Percentiles rank a stretch among this genome's conserved stretches.
Evolutionary conservation across 2,797 vertebrate species (phyloP).

Genomic region (Anableps anableps): DNA sequence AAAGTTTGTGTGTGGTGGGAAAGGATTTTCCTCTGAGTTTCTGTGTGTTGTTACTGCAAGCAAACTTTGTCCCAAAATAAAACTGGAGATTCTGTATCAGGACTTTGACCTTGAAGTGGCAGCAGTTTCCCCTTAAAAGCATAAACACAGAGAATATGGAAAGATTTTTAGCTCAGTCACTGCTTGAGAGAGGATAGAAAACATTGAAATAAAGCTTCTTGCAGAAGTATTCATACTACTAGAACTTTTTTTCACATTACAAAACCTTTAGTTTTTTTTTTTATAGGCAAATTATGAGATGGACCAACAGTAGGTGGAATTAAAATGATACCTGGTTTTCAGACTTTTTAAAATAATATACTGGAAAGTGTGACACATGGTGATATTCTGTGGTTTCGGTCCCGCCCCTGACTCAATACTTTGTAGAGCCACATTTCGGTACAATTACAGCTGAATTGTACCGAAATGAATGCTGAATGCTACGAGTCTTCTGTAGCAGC

Average conservation of each 20-base stretch:
- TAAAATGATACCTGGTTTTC: background rate
- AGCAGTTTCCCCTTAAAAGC: conserved; percentile 21
- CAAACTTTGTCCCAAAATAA: conserved; percentile 41
- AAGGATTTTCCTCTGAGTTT: conserved; percentile 2
- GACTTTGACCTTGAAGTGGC: conserved; percentile 39
- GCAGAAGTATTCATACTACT: background rate
- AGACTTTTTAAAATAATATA: background rate
- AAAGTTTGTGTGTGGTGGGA: background rate
- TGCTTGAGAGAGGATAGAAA: background rate
- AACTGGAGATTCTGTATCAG: conserved; percentile 27
- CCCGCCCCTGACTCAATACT: background rate
- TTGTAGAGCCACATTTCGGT: background rate
- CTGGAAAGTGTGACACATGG: background rate
- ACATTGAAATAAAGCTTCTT: background rate
- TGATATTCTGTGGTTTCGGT: background rate
- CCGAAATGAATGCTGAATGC: too few species aligned
- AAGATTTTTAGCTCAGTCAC: conserved; percentile 1
- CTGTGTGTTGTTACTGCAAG: conserved; percentile 26
- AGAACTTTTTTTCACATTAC: background rate
- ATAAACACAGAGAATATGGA: conserved; percentile 19
- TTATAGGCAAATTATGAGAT: background rate
- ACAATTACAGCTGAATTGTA: background rate
- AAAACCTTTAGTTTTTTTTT: background rate
- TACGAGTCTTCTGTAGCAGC: background rate
- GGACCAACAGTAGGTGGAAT: background rate